phyloP scores from a whole-genome alignment of 2,797 vertebrate genomes.

The Psittacula derbiana region DNA sequence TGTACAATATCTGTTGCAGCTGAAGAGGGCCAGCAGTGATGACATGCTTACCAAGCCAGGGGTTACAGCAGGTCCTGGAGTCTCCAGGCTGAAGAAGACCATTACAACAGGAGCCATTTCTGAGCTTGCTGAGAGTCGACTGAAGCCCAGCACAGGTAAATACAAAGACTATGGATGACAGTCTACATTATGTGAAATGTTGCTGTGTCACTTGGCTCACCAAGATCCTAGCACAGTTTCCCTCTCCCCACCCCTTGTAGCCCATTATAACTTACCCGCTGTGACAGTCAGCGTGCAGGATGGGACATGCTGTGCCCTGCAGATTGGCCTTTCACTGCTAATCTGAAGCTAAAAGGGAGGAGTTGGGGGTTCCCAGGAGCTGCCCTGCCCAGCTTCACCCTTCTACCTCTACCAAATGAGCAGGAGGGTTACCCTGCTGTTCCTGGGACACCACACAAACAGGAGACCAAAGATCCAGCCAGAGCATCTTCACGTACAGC shows the following conservation, averaged over 20 bases:
- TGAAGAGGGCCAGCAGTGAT: constrained; percentile 96
- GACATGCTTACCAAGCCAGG: constrained; percentile 88
- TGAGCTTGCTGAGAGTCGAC: constrained; percentile 85
- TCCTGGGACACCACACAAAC: not conserved
- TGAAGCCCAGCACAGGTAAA: constrained; percentile 83
- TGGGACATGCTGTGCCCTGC: rapidly evolving
- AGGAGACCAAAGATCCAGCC: not conserved
- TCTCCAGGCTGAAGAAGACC: constrained; percentile 90
- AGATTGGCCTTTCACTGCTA: not conserved
- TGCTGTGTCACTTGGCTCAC: rapidly evolving
- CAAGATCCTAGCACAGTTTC: not conserved
- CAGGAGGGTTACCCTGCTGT: not conserved
- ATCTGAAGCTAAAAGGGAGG: not conserved
- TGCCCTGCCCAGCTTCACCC: not conserved
- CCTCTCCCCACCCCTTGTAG: rapidly evolving
- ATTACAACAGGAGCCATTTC: constrained; percentile 89
- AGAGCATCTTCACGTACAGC: not conserved
- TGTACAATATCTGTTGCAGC: constrained; percentile 69
- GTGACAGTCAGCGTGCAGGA: rapidly evolving
- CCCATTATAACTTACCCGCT: not conserved
- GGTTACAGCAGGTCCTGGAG: constrained; percentile 62
- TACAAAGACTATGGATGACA: not conserved
- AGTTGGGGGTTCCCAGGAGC: not conserved
- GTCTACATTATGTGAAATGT: not conserved
- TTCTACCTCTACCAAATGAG: not conserved